These are phyloP conservation scores for Cantharis rufa DNA, from an alignment of 2,888 invertebrate genomes.

Conservation along the genomic window DNA sequence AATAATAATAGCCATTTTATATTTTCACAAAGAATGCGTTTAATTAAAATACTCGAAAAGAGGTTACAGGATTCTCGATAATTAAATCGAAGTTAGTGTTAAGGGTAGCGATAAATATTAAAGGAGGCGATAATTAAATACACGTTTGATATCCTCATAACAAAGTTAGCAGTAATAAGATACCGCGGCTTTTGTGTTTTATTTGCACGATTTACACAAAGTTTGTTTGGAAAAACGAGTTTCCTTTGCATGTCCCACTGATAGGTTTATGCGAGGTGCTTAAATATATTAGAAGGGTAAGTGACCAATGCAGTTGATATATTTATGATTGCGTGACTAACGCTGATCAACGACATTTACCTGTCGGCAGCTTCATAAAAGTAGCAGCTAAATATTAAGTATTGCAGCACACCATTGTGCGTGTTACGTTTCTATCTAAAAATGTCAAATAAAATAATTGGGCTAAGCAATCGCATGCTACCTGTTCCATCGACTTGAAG, in stretches of 20 bases:
- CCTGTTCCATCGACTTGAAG: not conserved
- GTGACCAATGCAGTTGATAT: slow-evolving; percentile 43
- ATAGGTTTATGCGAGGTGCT: slow-evolving; percentile 19
- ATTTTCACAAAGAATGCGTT: too few relatives aligned
- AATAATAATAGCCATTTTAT: not conserved
- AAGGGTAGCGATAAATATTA: not conserved
- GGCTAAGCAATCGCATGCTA: slow-evolving; percentile 18
- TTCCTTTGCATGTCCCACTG: slow-evolving; percentile 20
- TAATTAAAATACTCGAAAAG: not conserved
- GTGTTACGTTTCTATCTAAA: slow-evolving; percentile 21
- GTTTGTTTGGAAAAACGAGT: slow-evolving; percentile 7
- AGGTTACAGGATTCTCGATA: not conserved
- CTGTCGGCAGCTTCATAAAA: slow-evolving; percentile 48
- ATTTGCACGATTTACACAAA: not conserved
- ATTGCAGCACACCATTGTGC: slow-evolving; percentile 32
- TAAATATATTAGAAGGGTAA: slow-evolving; percentile 46
- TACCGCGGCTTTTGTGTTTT: not conserved
- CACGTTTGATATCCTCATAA: not conserved
- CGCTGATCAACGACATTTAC: slow-evolving; percentile 46
- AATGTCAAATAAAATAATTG: slow-evolving; percentile 28
- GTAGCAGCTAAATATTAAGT: slow-evolving; percentile 43
- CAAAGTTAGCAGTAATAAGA: not conserved
- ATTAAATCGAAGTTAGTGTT: not conserved
- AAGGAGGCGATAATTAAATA: not conserved
- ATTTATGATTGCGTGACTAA: slow-evolving; percentile 46